Evolutionary conservation across 1,140 invertebrate genomes (phyloP), one percentile per base, ranked within the genome.

Genomic region (Nomia melanderi): DNA sequence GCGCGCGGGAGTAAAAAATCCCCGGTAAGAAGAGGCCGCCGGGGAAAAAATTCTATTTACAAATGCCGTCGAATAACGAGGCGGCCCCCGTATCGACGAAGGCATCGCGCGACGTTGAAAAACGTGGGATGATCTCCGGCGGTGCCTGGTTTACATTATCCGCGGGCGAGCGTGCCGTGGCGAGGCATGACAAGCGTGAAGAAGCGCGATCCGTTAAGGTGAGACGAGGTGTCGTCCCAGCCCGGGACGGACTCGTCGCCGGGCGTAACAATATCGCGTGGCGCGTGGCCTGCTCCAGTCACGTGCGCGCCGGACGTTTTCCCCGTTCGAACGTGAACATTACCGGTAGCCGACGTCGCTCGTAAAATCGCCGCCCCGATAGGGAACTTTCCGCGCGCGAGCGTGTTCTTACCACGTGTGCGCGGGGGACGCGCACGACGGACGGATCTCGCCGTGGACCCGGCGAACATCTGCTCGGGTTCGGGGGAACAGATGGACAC

Each of bases 151-250:
- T 82, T 71, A 83, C 70, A 83, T 83, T 83, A 83, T 62, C 65
- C 77, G 50, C 54, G 70, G 57, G 25, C 57, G 50, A 73, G 60
- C 75, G 69, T 60, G 54, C 53, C 79, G 63, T 78, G 47, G 75
- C 75, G 70, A 70, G 77, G 62, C 81, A 71, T 77, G 82, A 84
- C 81, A 83, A 78, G 77, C 82, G 82, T 84, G 81, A 83, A 84
- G 77, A 79, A 83, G 60, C 66, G 33, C 81, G 82, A 83, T 83
- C 81, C 81, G 82, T 84, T 84, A 84, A 84, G 77, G 81, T 79
- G 82, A 79, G 63, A 83, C 81, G 62, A 59, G 81, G 82, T 83
- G 82, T 82, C 80, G 80, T 79, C 70, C 71, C 47, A 31, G 20
- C 47, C 29, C 27, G 64, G 36, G 11, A 14, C 53, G 54, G 62